phyloP scores from a whole-genome alignment of 2,888 invertebrate genomes.

The Proisotoma minuta region DNA sequence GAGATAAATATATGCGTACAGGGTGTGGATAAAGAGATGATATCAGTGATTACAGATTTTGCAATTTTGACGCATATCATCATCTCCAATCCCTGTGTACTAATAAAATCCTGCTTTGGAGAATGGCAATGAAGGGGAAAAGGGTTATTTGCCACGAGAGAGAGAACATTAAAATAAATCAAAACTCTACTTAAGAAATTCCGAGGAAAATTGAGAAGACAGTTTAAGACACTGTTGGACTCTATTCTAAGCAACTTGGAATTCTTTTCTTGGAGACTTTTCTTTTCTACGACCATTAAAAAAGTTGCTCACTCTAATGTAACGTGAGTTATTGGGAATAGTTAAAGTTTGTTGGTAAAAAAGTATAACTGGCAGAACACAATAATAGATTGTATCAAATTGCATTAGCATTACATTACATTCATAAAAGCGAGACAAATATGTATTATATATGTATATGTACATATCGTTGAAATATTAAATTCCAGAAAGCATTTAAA shows the following conservation, averaged over 20 bases:
- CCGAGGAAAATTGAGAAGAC: conserved; percentile 2
- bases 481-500: neutral
- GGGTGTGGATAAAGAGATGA: no score
- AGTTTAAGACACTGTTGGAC: neutral
- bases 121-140: conserved; percentile 3
- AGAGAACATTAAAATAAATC: conserved; percentile 9
- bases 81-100: no score
- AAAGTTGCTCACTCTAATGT: neutral
- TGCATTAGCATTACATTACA: conserved; percentile 1
- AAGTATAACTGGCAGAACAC: neutral
- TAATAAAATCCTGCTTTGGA: neutral
- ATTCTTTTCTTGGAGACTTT: neutral
- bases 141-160: conserved; percentile 11
- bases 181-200: conserved; percentile 10
- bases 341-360: neutral
- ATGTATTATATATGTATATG: neutral
- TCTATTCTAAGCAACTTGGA: no score
- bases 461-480: neutral
- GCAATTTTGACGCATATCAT: no score
- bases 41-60: no score
- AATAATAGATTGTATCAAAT: conserved; percentile 8
- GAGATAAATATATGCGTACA: no score
- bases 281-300: conserved; percentile 1
- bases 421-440: neutral
- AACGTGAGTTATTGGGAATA: neutral